Conservation (phyloP, 1,140 invertebrate genomes). For the Goniozus legneri region DNA sequence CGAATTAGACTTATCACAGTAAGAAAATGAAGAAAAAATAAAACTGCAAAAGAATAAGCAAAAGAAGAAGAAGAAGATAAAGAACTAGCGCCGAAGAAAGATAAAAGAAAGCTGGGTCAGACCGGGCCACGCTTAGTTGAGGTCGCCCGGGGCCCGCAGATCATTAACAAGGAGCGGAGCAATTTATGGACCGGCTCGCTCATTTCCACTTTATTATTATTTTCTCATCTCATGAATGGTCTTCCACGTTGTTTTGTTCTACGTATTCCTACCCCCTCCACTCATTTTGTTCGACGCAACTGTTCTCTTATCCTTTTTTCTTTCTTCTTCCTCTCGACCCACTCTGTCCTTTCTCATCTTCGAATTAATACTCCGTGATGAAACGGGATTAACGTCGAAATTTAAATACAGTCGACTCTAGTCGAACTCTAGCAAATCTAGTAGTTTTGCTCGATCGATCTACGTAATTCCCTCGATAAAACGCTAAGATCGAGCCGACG, state of each 20-base stretch:
- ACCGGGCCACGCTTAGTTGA: constrained; percentile 48
- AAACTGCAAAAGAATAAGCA: background rate
- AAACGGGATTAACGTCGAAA: too few species aligned
- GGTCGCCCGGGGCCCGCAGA: constrained; percentile 49
- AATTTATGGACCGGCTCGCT: constrained; percentile 55
- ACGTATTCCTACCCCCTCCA: constrained; percentile 22
- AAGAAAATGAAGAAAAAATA: constrained; percentile 8
- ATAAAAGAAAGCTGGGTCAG: constrained; percentile 41
- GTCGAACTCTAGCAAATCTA: too few species aligned
- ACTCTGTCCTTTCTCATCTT: constrained; percentile 12
- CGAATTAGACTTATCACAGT: too few species aligned
- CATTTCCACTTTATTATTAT: constrained; percentile 57
- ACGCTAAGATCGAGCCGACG: too few species aligned
- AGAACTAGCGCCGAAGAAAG: constrained; percentile 10
- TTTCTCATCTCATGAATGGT: constrained; percentile 55
- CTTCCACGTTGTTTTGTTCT: constrained; percentile 39
- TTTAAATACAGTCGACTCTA: too few species aligned
- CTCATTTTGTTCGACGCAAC: constrained; percentile 21
- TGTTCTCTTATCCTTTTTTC: constrained; percentile 24
- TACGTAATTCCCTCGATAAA: too few species aligned
- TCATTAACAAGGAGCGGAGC: constrained; percentile 55
- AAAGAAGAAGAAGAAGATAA: constrained; percentile 14
- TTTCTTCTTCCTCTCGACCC: constrained; percentile 24
- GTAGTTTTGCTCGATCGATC: too few species aligned
- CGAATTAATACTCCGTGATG: constrained; percentile 36